A percentile compares a stretch with the other conserved stretches of the same genome.
Conservation (phyloP, 2,113 vertebrate genomes). For the Saguinus imperator region DNA sequence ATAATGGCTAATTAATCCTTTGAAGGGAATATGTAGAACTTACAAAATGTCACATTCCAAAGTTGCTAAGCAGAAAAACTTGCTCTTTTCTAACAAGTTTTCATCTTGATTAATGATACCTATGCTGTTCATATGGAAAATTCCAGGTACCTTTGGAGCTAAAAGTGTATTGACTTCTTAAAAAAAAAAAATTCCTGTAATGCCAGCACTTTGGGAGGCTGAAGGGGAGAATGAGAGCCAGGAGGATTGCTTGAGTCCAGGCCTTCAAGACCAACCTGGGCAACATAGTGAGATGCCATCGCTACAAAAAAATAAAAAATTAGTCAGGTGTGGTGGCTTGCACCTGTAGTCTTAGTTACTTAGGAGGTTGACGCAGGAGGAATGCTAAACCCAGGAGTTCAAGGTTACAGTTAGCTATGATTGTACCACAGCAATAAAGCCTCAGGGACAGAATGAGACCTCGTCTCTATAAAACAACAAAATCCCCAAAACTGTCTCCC, state of each 20-base stretch:
- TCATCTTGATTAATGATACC: not conserved
- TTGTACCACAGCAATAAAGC: not conserved
- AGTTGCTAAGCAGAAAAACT: not conserved
- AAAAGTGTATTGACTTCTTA: not conserved
- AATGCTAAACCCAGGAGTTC: not conserved
- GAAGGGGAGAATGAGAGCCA: not conserved
- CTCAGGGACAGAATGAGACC: not conserved
- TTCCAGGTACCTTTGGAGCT: not conserved
- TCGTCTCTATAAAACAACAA: not conserved
- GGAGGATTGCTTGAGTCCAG: not conserved
- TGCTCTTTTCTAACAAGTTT: constrained; percentile 7
- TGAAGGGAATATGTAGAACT: not conserved
- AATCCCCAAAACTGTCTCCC: not conserved
- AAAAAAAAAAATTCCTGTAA: not conserved
- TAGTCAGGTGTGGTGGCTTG: too few relatives aligned
- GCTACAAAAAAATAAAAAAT: too few relatives aligned
- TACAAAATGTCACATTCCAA: constrained; percentile 31
- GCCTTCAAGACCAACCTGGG: not conserved
- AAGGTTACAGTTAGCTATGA: not conserved
- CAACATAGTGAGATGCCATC: too few relatives aligned
- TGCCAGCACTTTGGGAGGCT: not conserved
- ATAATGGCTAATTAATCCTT: constrained; percentile 24
- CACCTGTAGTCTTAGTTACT: too few relatives aligned
- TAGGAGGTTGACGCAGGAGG: too few relatives aligned
- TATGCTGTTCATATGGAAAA: not conserved